These are phyloP conservation scores for Drosophila sechellia DNA, from an alignment of 1,140 invertebrate species.

Conservation along the genomic window DNA sequence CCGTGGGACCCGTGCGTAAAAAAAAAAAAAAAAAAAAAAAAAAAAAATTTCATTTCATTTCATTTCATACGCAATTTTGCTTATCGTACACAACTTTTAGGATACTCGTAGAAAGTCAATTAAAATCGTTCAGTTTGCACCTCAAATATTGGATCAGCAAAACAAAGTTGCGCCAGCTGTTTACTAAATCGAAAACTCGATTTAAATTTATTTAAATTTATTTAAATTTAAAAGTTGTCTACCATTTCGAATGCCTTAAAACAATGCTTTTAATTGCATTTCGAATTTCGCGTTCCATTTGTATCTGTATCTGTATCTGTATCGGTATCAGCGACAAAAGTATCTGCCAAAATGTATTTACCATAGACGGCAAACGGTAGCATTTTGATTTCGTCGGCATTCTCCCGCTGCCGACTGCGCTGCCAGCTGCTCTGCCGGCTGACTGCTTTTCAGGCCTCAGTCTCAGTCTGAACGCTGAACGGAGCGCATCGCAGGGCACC, in stretches of 20 bases:
- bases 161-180: not conserved
- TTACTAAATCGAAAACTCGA: not conserved
- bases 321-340: slow-evolving; percentile 21
- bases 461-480: slow-evolving; percentile 77
- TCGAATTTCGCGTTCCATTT: slow-evolving; percentile 31
- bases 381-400: slow-evolving; percentile 11
- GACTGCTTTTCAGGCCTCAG: slow-evolving; percentile 37
- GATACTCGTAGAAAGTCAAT: slow-evolving; percentile 8
- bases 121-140: not conserved
- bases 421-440: slow-evolving; percentile 19
- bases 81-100: too few relatives aligned
- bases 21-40: too few relatives aligned
- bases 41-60: too few relatives aligned
- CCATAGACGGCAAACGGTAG: slow-evolving; percentile 34
- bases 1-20: too few relatives aligned
- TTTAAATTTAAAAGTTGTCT: slow-evolving; percentile 23
- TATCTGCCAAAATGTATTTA: slow-evolving; percentile 23
- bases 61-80: too few relatives aligned
- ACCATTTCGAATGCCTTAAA: slow-evolving; percentile 27
- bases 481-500: slow-evolving; percentile 63
- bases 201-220: too few relatives aligned
- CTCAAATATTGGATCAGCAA: slow-evolving; percentile 11
- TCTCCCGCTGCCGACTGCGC: slow-evolving; percentile 10
- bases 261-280: slow-evolving; percentile 42
- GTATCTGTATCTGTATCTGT: slow-evolving; percentile 10